phyloP scores from a whole-genome alignment of 2,113 vertebrate species.

The Murina feae region DNA sequence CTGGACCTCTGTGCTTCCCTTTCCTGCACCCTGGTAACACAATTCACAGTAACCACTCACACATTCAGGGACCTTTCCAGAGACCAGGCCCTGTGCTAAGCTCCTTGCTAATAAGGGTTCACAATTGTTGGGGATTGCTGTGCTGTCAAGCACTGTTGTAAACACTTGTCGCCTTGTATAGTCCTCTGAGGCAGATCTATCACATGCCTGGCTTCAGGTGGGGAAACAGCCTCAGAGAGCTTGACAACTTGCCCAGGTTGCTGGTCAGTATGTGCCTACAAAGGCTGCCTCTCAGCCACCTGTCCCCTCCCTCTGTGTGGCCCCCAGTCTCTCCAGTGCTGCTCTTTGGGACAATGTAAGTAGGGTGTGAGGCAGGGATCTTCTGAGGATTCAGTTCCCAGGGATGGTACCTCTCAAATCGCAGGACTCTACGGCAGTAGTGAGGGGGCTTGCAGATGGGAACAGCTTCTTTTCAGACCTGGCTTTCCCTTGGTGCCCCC shows the following conservation, averaged over 20 bases:
- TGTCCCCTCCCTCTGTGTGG: rapidly evolving
- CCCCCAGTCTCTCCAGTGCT: background rate
- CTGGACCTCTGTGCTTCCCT: background rate
- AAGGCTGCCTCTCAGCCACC: background rate
- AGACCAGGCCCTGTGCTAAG: background rate
- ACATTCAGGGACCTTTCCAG: background rate
- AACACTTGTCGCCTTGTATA: background rate
- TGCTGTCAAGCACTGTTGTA: background rate
- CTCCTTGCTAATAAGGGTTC: background rate
- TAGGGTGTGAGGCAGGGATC: background rate
- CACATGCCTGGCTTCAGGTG: background rate
- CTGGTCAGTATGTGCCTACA: background rate
- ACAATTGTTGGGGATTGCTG: background rate
- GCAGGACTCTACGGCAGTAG: background rate
- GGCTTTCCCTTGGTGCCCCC: background rate
- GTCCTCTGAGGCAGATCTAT: background rate
- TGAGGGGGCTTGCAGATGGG: background rate
- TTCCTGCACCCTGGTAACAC: background rate
- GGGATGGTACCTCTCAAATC: background rate
- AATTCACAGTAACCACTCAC: background rate
- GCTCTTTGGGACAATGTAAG: background rate
- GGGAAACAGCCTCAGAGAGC: background rate
- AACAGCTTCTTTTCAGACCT: background rate
- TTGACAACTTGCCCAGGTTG: background rate
- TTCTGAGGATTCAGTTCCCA: background rate